Evolutionary conservation across 2,888 invertebrate genomes (phyloP), one percentile per base, ranked within the genome.

Genomic region (Diadegma fenestrale): DNA sequence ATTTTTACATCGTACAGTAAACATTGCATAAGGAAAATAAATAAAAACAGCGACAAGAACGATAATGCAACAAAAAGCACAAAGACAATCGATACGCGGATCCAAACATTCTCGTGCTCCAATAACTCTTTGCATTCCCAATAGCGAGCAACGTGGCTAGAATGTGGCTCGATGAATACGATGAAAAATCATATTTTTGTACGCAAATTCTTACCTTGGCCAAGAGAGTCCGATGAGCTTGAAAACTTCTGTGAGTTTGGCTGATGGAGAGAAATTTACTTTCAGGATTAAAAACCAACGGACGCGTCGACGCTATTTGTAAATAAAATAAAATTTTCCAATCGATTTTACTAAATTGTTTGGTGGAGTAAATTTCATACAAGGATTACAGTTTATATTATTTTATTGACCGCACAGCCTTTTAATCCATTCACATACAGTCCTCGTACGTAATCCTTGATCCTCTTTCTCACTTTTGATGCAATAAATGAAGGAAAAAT

Each of bases 331-430:
- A 19, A 19, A 12, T 54, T 8, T 30, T n/a, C 19, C 30, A 54
- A n/a, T 71, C n/a, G 37, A 5, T 58, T 58, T 58, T 58, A 1
- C 26, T 14, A 58, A 58, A 58, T 1, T 58, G 26, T 58, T 14
- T 58, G 26, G n/a, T 41, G 64, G 10, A 71, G 26, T 71, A 30
- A 76, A 79, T 61, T 63, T 48, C 61, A 22, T 8, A 22, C 10
- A 7, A 3, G 41, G 1, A 41, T 78, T 51, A 78, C 58, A 85
- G 72, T 85, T 78, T 88, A 81, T 85, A 84, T 88, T 89, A 90
- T 91, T 89, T 93, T 93, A 93, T 93, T 93, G 90, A 93, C 92
- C 91, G 92, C 93, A 93, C 92, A 93, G 93, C 92, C 93, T 92
- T 91, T 88, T 92, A 93, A 92, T 92, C 89, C 92, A 90, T 90